phyloP scores from a whole-genome alignment of 2,797 vertebrate genomes.

The Delichon dasypus region DNA sequence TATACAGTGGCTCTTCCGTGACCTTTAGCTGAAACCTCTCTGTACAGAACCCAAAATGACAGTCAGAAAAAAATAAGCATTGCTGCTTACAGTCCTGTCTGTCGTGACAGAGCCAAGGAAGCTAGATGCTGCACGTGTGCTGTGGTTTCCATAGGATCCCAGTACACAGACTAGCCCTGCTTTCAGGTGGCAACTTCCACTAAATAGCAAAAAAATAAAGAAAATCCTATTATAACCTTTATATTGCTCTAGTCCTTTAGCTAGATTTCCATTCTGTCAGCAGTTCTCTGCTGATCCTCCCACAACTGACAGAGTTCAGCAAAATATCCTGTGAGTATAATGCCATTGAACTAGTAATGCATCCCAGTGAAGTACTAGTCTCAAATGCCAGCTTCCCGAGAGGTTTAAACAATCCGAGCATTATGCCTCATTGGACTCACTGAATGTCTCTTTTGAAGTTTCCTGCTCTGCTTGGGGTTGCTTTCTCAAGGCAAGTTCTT shows the following conservation, averaged over 20 bases:
- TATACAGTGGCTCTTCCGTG: conserved; percentile 70
- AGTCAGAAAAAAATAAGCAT: conserved; percentile 37
- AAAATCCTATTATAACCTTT: not conserved
- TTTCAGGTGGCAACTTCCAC: not conserved
- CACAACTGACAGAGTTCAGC: conserved; percentile 1
- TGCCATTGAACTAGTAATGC: not conserved
- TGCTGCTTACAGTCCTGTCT: not conserved
- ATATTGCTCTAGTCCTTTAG: not conserved
- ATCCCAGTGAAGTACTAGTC: not conserved
- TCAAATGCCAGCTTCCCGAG: not conserved
- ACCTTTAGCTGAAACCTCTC: conserved; percentile 78
- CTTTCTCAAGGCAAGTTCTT: not conserved
- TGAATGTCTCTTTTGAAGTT: not conserved
- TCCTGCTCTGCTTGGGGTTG: not conserved
- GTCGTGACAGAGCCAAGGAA: not conserved
- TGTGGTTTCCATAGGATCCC: not conserved
- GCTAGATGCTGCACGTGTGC: not conserved
- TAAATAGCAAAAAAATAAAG: not conserved
- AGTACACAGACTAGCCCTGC: not conserved
- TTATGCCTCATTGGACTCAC: not conserved
- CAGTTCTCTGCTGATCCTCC: not conserved
- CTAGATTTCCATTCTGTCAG: not conserved
- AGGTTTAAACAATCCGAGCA: not conserved
- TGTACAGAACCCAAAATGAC: conserved; percentile 36
- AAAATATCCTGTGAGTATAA: conserved; percentile 28